Conservation (phyloP, 1,140 invertebrate species). For the Cardiocondyla obscurior region DNA sequence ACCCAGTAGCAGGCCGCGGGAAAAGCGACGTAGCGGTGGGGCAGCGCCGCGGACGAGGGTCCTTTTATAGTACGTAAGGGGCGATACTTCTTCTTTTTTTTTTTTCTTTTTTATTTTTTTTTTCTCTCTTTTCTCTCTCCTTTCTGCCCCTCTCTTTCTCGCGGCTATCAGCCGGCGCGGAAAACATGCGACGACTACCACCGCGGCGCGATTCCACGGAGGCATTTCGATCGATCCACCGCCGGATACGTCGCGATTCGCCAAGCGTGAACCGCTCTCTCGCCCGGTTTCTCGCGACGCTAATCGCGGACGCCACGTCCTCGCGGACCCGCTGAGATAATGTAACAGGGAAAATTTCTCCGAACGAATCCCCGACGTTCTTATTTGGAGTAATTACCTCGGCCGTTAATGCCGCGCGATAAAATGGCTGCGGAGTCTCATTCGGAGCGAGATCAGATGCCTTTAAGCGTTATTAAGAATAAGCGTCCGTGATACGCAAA, state of each 20-base stretch:
- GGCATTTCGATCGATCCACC: slow-evolving; percentile 68
- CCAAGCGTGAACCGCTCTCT: slow-evolving; percentile 60
- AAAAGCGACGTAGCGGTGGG: slow-evolving; percentile 48
- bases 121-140: not conserved
- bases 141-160: too few relatives aligned
- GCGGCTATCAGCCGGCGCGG: slow-evolving; percentile 2
- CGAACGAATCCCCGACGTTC: not conserved
- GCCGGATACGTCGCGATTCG: slow-evolving; percentile 66
- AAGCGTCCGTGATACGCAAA: too few relatives aligned
- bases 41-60: slow-evolving; percentile 56
- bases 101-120: not conserved
- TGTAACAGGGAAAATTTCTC: not conserved
- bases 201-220: slow-evolving; percentile 46
- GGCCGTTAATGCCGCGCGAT: not conserved
- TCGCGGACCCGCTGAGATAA: not conserved
- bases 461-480: too few relatives aligned
- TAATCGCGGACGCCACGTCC: slow-evolving; percentile 25
- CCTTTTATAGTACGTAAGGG: slow-evolving; percentile 69
- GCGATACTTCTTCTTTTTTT: slow-evolving; percentile 55
- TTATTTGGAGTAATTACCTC: not conserved
- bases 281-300: slow-evolving; percentile 20
- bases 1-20: slow-evolving; percentile 16
- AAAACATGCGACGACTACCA: slow-evolving; percentile 32
- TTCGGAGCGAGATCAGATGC: not conserved
- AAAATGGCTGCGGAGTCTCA: not conserved